Evolutionary conservation across 2,888 invertebrate genomes (phyloP).

Genomic region (Pachymerium ferrugineum): DNA sequence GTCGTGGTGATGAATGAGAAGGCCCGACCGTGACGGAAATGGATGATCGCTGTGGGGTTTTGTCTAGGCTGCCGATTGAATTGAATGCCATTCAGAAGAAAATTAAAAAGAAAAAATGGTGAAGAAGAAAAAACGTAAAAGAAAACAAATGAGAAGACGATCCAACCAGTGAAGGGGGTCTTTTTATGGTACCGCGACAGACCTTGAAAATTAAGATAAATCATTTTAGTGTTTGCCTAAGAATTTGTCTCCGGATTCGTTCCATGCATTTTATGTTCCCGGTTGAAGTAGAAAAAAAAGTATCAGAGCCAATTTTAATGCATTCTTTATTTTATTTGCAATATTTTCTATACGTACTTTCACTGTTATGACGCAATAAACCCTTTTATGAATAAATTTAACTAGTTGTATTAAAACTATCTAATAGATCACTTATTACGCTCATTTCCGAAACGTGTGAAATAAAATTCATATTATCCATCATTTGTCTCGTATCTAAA

Average conservation of each 20-base stretch:
- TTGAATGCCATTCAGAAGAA: neutral
- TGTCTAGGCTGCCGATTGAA: constrained; percentile 14
- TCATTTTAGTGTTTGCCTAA: constrained; percentile 7
- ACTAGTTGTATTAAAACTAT: too few relatives aligned
- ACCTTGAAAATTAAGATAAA: constrained; percentile 6
- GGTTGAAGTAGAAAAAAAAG: neutral
- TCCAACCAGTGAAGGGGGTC: neutral
- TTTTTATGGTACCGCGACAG: neutral
- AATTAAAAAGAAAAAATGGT: neutral
- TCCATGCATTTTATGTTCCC: neutral
- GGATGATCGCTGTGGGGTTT: constrained; percentile 17
- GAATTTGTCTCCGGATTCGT: neutral
- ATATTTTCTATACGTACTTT: too few relatives aligned
- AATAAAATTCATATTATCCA: too few relatives aligned
- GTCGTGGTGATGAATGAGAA: constrained; percentile 21
- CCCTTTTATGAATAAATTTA: too few relatives aligned
- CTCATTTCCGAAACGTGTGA: too few relatives aligned
- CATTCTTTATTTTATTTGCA: neutral
- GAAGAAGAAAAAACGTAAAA: neutral
- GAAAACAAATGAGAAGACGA: constrained; percentile 11
- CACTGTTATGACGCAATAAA: too few relatives aligned
- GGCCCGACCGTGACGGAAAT: constrained; percentile 18
- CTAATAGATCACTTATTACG: too few relatives aligned
- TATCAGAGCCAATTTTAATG: neutral
- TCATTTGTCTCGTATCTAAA: too few relatives aligned